Evolutionary conservation across 2,113 vertebrate genomes (phyloP).

Genomic region (Cranoglanis bouderius): DNA sequence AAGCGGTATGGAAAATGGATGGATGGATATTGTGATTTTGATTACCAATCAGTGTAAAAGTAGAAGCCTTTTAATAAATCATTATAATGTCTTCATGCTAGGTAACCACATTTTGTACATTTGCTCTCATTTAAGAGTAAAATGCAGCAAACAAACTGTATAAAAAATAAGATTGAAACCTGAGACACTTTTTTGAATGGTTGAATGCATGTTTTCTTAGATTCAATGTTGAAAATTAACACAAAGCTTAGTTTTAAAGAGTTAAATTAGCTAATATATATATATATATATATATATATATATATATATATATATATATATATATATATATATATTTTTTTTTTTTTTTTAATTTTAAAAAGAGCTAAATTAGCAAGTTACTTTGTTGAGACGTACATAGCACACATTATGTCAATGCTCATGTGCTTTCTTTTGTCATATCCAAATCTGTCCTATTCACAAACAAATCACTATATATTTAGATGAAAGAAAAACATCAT

Average conservation of each 20-base stretch:
- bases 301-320: no score
- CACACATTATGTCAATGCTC: not conserved
- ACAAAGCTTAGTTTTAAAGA: no score
- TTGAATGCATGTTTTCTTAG: no score
- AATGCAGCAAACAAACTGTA: not conserved
- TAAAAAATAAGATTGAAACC: no score
- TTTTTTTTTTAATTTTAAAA: no score
- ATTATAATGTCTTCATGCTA: not conserved
- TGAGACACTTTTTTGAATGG: no score
- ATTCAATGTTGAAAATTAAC: no score
- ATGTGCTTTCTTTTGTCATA: not conserved
- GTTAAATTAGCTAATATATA: no score
- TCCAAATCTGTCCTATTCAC: constrained; percentile 1
- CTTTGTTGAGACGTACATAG: not conserved
- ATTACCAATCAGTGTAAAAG: not conserved
- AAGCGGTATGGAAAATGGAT: no score
- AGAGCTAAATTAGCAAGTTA: not conserved
- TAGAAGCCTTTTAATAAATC: not conserved
- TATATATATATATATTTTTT: no score
- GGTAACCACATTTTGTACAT: not conserved
- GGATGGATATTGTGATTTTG: not conserved
- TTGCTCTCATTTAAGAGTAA: not conserved
- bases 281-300: no score
- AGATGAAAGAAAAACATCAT: constrained; percentile 27
- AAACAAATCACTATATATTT: not conserved